These are phyloP conservation scores for Danaus chrysippus DNA, from an alignment of 2,888 invertebrate species.

Conservation along the genomic window DNA sequence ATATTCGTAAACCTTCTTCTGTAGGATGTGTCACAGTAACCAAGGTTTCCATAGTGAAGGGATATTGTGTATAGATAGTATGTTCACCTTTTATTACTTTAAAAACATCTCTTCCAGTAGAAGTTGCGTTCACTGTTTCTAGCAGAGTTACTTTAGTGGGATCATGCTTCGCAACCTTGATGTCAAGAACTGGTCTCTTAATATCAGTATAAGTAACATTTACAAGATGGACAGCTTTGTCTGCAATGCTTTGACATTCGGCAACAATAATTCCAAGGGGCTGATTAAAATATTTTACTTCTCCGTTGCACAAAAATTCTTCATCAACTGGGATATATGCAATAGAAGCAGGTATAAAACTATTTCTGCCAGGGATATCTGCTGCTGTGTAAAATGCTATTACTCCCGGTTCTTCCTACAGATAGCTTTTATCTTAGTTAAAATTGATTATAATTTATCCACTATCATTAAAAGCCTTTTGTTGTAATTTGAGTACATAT, in stretches of 20 bases:
- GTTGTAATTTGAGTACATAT: too few relatives aligned
- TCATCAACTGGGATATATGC: slow-evolving; percentile 39
- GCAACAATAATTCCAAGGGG: slow-evolving; percentile 83
- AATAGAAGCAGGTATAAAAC: slow-evolving; percentile 51
- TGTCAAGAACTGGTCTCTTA: slow-evolving; percentile 45
- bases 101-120: slow-evolving; percentile 38
- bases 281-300: slow-evolving; percentile 81
- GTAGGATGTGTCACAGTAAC: slow-evolving; percentile 77
- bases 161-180: slow-evolving; percentile 43
- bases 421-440: neutral
- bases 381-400: slow-evolving; percentile 80
- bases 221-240: slow-evolving; percentile 73
- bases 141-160: slow-evolving; percentile 36
- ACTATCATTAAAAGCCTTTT: neutral
- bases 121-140: slow-evolving; percentile 34
- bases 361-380: slow-evolving; percentile 84
- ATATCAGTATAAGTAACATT: slow-evolving; percentile 70
- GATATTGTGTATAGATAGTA: slow-evolving; percentile 77
- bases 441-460: neutral
- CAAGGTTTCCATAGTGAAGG: slow-evolving; percentile 83
- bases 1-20: slow-evolving; percentile 82
- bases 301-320: slow-evolving; percentile 70
- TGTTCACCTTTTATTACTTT: slow-evolving; percentile 48
- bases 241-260: slow-evolving; percentile 67
- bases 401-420: slow-evolving; percentile 81